Conservation (phyloP, 1,140 invertebrate species). For the Marisa cornuarietis region DNA sequence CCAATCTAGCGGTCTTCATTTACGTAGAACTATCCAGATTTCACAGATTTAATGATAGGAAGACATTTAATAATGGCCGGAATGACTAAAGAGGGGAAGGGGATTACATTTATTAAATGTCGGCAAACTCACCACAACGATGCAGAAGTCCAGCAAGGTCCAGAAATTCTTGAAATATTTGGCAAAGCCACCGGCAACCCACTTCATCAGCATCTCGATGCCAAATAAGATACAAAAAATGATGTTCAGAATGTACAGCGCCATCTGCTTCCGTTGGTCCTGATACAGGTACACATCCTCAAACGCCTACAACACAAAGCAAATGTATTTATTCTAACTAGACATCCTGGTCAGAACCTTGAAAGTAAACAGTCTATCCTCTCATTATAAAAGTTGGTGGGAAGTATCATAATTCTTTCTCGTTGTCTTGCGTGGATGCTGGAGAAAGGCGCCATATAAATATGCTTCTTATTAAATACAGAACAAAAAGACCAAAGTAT, state of each 20-base stretch:
- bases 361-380: too few species aligned
- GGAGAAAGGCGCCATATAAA: neutral
- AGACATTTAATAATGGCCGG: slow-evolving; percentile 5
- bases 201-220: slow-evolving; percentile 98
- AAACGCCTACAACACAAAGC: slow-evolving; percentile 76
- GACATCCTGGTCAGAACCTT: too few species aligned
- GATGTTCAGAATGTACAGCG: slow-evolving; percentile 94
- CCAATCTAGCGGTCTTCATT: too few species aligned
- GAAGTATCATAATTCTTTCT: too few species aligned
- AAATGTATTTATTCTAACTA: too few species aligned
- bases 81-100: neutral
- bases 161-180: slow-evolving; percentile 98
- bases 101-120: neutral
- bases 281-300: slow-evolving; percentile 92
- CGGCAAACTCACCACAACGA: slow-evolving; percentile 89
- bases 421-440: too few species aligned
- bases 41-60: neutral
- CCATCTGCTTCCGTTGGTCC: slow-evolving; percentile 85
- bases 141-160: slow-evolving; percentile 98
- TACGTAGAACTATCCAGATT: too few species aligned
- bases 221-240: slow-evolving; percentile 98
- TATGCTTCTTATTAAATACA: too few species aligned
- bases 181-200: slow-evolving; percentile 93
- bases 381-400: too few species aligned
- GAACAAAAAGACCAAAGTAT: neutral